Conservation (phyloP, 2,797 vertebrate genomes). For the Psittacula echo region DNA sequence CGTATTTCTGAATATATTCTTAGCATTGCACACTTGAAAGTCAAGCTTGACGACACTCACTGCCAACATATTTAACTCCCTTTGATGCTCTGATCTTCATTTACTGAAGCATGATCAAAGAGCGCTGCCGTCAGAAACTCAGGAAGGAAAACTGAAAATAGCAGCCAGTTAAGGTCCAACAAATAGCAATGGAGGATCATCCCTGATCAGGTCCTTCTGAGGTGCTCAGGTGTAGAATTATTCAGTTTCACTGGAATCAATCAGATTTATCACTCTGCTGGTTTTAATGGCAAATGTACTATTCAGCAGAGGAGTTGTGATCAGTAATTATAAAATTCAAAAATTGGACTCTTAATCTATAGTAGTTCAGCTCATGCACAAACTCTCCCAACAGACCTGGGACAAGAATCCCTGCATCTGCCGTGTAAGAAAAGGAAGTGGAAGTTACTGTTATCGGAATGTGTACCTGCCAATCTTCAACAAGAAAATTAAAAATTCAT, state of each 20-base stretch:
- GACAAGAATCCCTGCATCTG: not conserved
- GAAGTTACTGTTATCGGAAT: not conserved
- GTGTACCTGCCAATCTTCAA: not conserved
- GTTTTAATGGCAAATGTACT: not conserved
- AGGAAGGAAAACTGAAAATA: conserved; percentile 27
- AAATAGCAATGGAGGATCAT: not conserved
- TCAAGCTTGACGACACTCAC: conserved; percentile 21
- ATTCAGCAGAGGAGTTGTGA: not conserved
- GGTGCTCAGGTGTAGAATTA: not conserved
- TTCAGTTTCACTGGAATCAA: not conserved
- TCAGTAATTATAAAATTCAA: not conserved
- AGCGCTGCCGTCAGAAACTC: not conserved
- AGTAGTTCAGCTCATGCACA: not conserved
- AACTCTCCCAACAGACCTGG: not conserved
- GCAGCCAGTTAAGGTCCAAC: conserved; percentile 1
- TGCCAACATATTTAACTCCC: conserved; percentile 53
- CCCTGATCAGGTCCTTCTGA: not conserved
- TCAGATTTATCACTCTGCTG: not conserved
- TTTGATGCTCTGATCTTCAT: conserved; percentile 65
- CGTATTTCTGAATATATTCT: conserved; percentile 9
- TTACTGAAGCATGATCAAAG: conserved; percentile 63
- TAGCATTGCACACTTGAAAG: conserved; percentile 36
- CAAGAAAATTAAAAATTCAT: not conserved
- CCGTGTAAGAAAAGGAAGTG: not conserved
- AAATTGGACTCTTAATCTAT: not conserved